Percentiles rank a stretch among this genome's conserved stretches.
phyloP scores from a whole-genome alignment of 2,797 vertebrate species.

The Hyperoplus immaculatus region DNA sequence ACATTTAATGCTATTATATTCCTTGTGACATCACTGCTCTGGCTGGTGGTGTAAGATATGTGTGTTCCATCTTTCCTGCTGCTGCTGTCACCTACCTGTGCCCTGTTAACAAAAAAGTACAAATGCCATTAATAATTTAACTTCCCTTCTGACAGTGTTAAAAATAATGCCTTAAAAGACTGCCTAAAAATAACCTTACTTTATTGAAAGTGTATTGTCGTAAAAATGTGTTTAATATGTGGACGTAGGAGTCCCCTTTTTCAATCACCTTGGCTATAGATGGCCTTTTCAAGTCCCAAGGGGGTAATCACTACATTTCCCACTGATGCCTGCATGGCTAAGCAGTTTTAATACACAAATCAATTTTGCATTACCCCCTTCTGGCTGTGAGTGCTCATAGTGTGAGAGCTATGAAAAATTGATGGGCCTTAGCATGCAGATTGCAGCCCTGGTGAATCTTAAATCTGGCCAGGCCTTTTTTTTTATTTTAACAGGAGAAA shows the following conservation, averaged over 20 bases:
- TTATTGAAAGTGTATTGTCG: conserved; percentile 4
- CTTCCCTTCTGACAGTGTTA: neutral
- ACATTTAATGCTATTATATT: neutral
- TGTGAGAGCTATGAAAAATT: conserved; percentile 92
- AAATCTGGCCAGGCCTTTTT: conserved; percentile 75
- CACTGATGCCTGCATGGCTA: conserved; percentile 88
- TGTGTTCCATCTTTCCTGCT: neutral
- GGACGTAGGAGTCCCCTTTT: conserved; percentile 41
- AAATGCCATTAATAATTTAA: conserved; percentile 29
- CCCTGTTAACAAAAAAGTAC: conserved; percentile 7
- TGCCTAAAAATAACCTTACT: neutral
- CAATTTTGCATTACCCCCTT: conserved; percentile 94
- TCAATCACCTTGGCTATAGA: conserved; percentile 66
- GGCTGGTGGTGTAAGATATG: neutral
- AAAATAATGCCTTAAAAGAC: conserved; percentile 9
- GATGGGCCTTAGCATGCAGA: conserved; percentile 90
- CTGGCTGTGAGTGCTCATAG: conserved; percentile 88
- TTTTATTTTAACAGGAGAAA: conserved; percentile 74
- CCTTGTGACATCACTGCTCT: neutral
- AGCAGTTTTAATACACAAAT: conserved; percentile 94
- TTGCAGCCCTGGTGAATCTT: conserved; percentile 87
- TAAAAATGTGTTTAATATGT: conserved; percentile 23
- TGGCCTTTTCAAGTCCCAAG: conserved; percentile 73
- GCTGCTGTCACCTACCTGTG: conserved; percentile 8
- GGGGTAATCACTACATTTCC: conserved; percentile 88